Evolutionary conservation across 1,140 invertebrate genomes (phyloP).

Genomic region (Lanistes nyassanus): DNA sequence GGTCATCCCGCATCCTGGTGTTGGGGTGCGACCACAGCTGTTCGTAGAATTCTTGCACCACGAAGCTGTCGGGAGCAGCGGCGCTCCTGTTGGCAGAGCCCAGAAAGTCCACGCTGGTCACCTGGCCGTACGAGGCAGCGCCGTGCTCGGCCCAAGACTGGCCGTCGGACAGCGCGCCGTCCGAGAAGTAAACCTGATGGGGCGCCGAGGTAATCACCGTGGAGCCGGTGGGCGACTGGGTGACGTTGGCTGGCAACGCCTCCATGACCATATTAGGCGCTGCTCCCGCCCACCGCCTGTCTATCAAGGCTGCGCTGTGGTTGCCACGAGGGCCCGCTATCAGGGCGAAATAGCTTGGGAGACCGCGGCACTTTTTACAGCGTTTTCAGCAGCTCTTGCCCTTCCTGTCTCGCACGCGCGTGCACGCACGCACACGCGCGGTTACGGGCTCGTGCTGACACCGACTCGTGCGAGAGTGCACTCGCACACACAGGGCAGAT

Average conservation of each 20-base stretch:
- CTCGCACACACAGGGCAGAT: too few species aligned
- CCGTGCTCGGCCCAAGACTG: not conserved
- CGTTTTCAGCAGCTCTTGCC: not conserved
- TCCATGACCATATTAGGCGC: not conserved
- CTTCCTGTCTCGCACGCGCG: not conserved
- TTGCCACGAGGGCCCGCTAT: not conserved
- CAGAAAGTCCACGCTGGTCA: not conserved
- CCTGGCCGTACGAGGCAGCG: not conserved
- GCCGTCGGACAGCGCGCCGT: too few species aligned
- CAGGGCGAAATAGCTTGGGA: not conserved
- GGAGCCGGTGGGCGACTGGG: not conserved
- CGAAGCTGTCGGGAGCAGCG: not conserved
- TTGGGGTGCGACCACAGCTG: conserved; percentile 29
- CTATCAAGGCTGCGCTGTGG: not conserved
- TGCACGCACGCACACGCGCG: not conserved
- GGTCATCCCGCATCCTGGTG: conserved; percentile 38
- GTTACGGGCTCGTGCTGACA: not conserved
- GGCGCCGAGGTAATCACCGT: not conserved
- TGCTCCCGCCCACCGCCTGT: conserved; percentile 1
- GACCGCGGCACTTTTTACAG: not conserved
- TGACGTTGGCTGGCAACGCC: not conserved
- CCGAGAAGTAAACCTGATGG: not conserved
- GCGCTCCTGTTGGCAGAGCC: not conserved
- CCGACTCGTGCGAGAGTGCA: not conserved
- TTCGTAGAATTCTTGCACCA: conserved; percentile 19